Evolutionary conservation across 2,888 invertebrate genomes (phyloP).

Genomic region (Gastracanthus pulcherrimus): DNA sequence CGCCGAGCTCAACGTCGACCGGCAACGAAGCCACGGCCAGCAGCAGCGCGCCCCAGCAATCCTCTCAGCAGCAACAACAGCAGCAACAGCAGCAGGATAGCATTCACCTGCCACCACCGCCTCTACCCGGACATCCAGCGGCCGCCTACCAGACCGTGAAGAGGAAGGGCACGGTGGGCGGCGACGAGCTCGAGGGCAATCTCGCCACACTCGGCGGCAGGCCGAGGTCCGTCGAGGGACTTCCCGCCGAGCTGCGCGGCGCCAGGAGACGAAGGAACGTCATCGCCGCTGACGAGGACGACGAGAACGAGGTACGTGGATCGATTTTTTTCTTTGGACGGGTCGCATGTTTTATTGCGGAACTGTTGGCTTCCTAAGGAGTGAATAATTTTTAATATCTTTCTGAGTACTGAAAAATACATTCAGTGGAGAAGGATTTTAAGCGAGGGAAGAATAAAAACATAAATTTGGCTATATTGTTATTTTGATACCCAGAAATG

Average conservation of each 20-base stretch:
- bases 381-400: too few species aligned
- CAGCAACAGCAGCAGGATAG: slow-evolving; percentile 80
- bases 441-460: too few species aligned
- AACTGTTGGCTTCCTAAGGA: too few species aligned
- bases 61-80: slow-evolving; percentile 78
- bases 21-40: slow-evolving; percentile 79
- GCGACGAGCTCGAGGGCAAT: slow-evolving; percentile 86
- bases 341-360: too few species aligned
- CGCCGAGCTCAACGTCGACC: slow-evolving; percentile 83
- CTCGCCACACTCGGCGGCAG: slow-evolving; percentile 90
- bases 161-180: slow-evolving; percentile 84
- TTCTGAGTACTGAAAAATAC: too few species aligned
- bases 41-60: slow-evolving; percentile 76
- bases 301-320: slow-evolving; percentile 58
- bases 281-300: slow-evolving; percentile 75
- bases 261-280: slow-evolving; percentile 83
- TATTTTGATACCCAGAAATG: too few species aligned
- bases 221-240: slow-evolving; percentile 92
- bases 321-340: too few species aligned
- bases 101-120: slow-evolving; percentile 88
- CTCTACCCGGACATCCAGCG: slow-evolving; percentile 89
- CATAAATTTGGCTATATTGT: too few species aligned
- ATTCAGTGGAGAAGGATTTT: too few species aligned
- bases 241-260: slow-evolving; percentile 88
- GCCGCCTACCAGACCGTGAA: slow-evolving; percentile 91